Base-by-base conservation (phyloP, 2,797 vertebrate genomes). In the Luscinia luscinia region DNA sequence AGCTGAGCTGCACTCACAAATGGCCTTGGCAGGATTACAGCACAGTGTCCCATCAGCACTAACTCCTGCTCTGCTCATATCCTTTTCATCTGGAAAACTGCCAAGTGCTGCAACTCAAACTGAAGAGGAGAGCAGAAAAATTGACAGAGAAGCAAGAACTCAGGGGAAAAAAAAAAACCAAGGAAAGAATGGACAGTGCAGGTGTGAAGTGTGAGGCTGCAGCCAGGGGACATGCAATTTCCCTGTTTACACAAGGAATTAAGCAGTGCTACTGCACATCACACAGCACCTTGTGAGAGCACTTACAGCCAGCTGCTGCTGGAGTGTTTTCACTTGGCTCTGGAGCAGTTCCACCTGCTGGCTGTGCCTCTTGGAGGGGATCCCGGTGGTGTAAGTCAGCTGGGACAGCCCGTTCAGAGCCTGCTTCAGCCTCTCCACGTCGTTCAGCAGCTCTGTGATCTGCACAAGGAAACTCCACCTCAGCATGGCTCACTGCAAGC, bases 271-370 rank as follows among this genome's bases (percentile, higher is more conserved):
- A 22, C n/a, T 4, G 13, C 40, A 19, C 26, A 9, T 59, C 61
- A 76, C 55, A 14, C 62, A 51, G 3, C 9, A 26, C 81, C 41
- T 27, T 7, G 45, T 12, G 36, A 0, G 8, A 52, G 49, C 82
- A 99, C 99, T 99, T 95, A 99, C 99, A 97, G 98, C 98, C 97
- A 99, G 98, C 98, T 99, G 99, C 61, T 99, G 99, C 97, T 99
- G 99, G 69, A 99, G 98, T 83, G 96, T 97, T 96, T 98, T 98
- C 96, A 99, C 98, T 97, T 99, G 99, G 76, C 94, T 97, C 97
- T 99, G 99, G 90, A 99, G 98, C 49, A 96, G 76, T 80, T 99
- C 99, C 3, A 98, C 95, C 93, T 99, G 98, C 96, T 98, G 99
- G 73, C 90, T 97, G 97, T 99, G 99, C 87, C 98, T 98, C 98